Evolutionary conservation across 2,113 vertebrate species (phyloP), one percentile per base, ranked within the genome.

Genomic region (Xyliphius kryptos): DNA sequence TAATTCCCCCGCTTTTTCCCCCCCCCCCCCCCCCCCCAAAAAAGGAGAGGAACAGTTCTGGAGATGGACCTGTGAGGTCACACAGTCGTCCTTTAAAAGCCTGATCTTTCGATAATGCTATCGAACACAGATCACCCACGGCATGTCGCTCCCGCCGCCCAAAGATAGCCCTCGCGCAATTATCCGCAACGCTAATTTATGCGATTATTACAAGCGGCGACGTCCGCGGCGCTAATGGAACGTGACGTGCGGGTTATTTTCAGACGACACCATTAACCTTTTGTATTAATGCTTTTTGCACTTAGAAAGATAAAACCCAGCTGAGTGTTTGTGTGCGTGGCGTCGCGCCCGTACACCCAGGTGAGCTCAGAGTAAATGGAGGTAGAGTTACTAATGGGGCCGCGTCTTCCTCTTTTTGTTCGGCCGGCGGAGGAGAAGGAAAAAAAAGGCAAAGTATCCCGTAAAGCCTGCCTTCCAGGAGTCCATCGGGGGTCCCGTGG

Each of bases 371-470:
- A 66, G 53, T 63, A 66, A 71, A 65, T 69, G 67, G 71, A 67
- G 67, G 58, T 66, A 67, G 68, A 67, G 68, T 74, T 74, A 74
- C 72, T 74, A 74, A 74, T 74, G 72, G 59, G 68, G 72, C 55
- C 53, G 63, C 67, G 72, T 67, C 68, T 67, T 70, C 63, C 61
- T 69, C 58, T 65, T 72, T 66, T 73, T 66, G 62, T 66, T 53
- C 44, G 57, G 44, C 37, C n/a, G n/a, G n/a, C n/a, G 7, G 26
- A 37, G n/a, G n/a, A n/a, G n/a, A n/a, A n/a, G n/a, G n/a, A 26
- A 43, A 71, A 59, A 64, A 61, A 56, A 44, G 49, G 44, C 19
- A 53, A 56, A 72, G 54, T 62, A 66, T 63, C 67, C 70, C 67
- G 70, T 73, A 69, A 76, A 75, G 63, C 56, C 68, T 62, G 68